phyloP scores from a whole-genome alignment of 2,797 vertebrate species.

The Neostethus bicornis region DNA sequence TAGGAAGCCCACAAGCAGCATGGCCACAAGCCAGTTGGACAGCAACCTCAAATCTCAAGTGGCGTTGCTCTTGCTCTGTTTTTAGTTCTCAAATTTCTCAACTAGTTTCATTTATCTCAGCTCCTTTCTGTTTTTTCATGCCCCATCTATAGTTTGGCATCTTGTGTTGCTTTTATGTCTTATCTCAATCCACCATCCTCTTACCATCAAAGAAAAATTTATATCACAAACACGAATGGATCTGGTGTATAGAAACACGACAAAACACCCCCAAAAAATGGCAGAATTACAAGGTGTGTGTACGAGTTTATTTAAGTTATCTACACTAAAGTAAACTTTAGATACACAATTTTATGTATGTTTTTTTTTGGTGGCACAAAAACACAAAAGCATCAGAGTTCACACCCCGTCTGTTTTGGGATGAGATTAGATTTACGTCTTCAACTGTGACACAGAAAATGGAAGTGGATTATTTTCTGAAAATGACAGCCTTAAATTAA shows the following conservation, averaged over 20 bases:
- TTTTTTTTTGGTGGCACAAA: constrained; percentile 38
- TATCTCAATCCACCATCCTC: constrained; percentile 14
- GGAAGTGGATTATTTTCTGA: constrained; percentile 74
- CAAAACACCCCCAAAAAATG: constrained; percentile 1
- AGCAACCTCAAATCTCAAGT: constrained; percentile 28
- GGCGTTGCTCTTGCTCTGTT: constrained; percentile 8
- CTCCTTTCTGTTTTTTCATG: not conserved
- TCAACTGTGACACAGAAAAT: constrained; percentile 65
- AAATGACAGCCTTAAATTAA: constrained; percentile 75
- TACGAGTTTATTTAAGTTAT: constrained; percentile 10
- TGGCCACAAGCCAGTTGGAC: constrained; percentile 54
- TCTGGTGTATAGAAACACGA: constrained; percentile 3
- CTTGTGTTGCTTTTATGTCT: constrained; percentile 6
- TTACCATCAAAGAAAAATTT: constrained; percentile 2
- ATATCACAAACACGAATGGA: not conserved
- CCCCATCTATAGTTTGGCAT: constrained; percentile 21
- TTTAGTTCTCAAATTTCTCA: not conserved
- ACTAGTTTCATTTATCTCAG: constrained; percentile 14
- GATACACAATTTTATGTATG: constrained; percentile 5
- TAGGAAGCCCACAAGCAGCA: constrained; percentile 56
- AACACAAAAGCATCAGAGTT: constrained; percentile 50
- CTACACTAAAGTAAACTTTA: constrained; percentile 31
- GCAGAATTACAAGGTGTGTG: constrained; percentile 13
- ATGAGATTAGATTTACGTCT: constrained; percentile 75
- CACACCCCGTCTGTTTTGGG: constrained; percentile 58